Conservation (phyloP, 2,888 invertebrate species). For the Daptonema setosum region DNA sequence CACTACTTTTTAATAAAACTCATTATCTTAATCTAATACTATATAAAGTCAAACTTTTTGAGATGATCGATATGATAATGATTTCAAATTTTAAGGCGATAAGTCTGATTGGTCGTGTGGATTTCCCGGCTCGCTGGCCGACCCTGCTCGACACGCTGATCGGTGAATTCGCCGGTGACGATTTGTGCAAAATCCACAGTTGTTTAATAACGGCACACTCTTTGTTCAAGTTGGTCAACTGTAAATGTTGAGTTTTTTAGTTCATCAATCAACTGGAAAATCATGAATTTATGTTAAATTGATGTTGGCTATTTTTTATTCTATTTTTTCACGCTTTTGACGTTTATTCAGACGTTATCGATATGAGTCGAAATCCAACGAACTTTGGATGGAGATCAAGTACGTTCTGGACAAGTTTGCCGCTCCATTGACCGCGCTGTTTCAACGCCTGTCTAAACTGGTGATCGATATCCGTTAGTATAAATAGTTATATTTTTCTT, state of each 20-base stretch:
- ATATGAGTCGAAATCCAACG: constrained; percentile 79
- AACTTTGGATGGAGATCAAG: constrained; percentile 86
- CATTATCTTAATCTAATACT: not conserved
- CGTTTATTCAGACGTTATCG: constrained; percentile 37
- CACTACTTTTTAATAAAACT: no score
- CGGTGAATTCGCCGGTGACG: constrained; percentile 44
- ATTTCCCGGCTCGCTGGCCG: constrained; percentile 92
- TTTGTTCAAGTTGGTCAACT: constrained; percentile 48
- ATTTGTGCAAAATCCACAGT: constrained; percentile 75
- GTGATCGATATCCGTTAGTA: no score
- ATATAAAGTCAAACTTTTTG: not conserved
- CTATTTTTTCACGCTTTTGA: not conserved
- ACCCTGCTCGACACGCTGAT: constrained; percentile 77
- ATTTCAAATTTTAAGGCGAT: no score
- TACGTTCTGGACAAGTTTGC: constrained; percentile 77
- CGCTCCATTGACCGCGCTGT: constrained; percentile 63
- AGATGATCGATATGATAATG: not conserved
- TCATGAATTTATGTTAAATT: no score
- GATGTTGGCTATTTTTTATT: not conserved
- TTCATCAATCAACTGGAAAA: not conserved
- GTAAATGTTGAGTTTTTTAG: constrained; percentile 27
- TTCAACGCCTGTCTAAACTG: not conserved
- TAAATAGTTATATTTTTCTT: no score
- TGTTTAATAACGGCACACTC: constrained; percentile 84
- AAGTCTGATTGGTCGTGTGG: constrained; percentile 79